Conservation (phyloP, 2,888 invertebrate genomes). For the Andricus curvator region DNA sequence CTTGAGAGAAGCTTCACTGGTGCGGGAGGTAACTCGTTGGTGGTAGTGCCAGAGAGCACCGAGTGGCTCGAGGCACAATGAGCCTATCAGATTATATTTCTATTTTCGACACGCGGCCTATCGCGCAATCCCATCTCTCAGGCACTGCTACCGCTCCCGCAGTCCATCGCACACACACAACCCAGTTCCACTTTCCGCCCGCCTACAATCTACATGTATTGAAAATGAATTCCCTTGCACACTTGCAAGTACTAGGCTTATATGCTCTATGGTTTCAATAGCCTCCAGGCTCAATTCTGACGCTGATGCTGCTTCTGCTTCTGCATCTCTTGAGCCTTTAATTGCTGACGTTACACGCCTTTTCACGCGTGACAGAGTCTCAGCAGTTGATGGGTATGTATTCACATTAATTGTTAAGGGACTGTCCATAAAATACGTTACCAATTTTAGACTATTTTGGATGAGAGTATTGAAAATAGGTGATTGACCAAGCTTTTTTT, state of each 20-base stretch:
- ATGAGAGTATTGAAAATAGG: no score
- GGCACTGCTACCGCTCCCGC: slow-evolving; percentile 68
- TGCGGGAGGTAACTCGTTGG: slow-evolving; percentile 65
- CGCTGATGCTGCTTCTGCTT: slow-evolving; percentile 54
- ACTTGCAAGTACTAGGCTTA: slow-evolving; percentile 21
- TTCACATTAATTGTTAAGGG: no score
- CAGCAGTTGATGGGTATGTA: not conserved
- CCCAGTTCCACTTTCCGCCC: slow-evolving; percentile 21
- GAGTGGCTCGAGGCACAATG: slow-evolving; percentile 76
- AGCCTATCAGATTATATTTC: slow-evolving; percentile 78
- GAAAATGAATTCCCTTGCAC: slow-evolving; percentile 36
- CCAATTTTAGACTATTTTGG: no score
- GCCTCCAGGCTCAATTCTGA: slow-evolving; percentile 54
- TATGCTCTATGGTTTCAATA: slow-evolving; percentile 11
- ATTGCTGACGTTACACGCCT: slow-evolving; percentile 11
- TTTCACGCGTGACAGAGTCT: slow-evolving; percentile 14
- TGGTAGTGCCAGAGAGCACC: slow-evolving; percentile 71
- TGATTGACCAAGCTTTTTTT: no score
- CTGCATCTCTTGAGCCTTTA: slow-evolving; percentile 38
- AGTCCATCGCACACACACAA: slow-evolving; percentile 48
- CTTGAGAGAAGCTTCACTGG: slow-evolving; percentile 50
- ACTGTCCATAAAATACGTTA: no score
- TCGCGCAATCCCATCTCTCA: slow-evolving; percentile 75
- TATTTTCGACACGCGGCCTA: slow-evolving; percentile 78
- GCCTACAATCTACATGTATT: slow-evolving; percentile 43